These are phyloP conservation scores for Brachirus orientalis DNA, from an alignment of 2,113 vertebrate genomes.

Conservation along the genomic window DNA sequence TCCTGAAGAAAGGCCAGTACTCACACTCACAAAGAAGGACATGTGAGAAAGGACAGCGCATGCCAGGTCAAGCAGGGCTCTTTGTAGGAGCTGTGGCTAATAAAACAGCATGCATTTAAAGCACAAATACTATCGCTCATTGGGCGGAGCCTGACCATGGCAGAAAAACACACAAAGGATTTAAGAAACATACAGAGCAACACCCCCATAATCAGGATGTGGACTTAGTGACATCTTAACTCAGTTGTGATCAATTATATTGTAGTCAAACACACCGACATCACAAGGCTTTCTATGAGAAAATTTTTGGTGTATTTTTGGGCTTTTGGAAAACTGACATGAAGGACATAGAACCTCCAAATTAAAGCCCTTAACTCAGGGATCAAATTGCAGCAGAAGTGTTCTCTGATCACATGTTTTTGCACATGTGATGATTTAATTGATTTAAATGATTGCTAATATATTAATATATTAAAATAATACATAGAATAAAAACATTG, in stretches of 20 bases:
- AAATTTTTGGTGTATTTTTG: no score
- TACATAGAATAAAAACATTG: no score
- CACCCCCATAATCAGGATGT: constrained; percentile 41
- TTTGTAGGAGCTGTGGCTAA: constrained; percentile 63
- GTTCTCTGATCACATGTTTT: no score
- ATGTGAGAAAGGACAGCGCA: constrained; percentile 60
- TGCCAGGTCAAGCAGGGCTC: constrained; percentile 52
- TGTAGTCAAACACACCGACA: not conserved
- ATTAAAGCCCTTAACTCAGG: no score
- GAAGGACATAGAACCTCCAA: no score
- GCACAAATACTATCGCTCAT: constrained; percentile 37
- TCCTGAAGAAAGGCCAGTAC: constrained; percentile 52
- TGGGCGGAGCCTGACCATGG: constrained; percentile 32
- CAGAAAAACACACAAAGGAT: constrained; percentile 53
- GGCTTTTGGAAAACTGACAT: no score
- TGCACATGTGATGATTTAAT: no score
- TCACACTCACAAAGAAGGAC: constrained; percentile 60
- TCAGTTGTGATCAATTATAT: constrained; percentile 2
- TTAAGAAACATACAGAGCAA: constrained; percentile 46
- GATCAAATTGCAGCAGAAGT: no score
- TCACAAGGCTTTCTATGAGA: not conserved
- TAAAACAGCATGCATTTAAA: constrained; percentile 55
- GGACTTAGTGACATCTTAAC: constrained; percentile 25
- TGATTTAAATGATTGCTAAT: no score
- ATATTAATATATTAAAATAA: no score